Conservation (phyloP, 2,113 vertebrate species). For the Vulpes ferrilata region DNA sequence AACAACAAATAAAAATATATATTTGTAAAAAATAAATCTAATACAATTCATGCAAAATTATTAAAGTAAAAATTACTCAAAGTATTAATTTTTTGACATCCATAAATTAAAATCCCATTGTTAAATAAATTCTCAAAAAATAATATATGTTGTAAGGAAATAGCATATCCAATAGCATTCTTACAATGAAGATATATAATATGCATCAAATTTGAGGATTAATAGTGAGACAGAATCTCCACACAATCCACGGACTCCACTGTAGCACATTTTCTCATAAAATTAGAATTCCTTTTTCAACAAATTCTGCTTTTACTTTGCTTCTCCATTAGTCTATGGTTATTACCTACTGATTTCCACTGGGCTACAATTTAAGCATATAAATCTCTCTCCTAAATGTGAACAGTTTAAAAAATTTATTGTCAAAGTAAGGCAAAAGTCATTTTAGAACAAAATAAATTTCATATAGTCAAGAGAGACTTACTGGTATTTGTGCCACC, state of each 20-base stretch:
- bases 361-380: not conserved
- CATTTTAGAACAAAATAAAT: not conserved
- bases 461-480: not conserved
- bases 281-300: not conserved
- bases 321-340: not conserved
- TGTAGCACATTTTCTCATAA: not conserved
- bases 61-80: not conserved
- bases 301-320: not conserved
- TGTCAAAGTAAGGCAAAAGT: not conserved
- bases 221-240: not conserved
- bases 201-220: not conserved
- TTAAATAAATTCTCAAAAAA: not conserved
- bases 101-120: not conserved
- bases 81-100: not conserved
- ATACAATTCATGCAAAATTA: not conserved
- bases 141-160: not conserved
- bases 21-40: not conserved
- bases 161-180: not conserved
- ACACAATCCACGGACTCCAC: not conserved
- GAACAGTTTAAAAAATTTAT: conserved; percentile 9
- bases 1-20: no score
- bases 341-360: not conserved
- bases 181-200: not conserved
- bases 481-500: not conserved
- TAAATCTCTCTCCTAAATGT: not conserved